Evolutionary conservation across 2,888 invertebrate genomes (phyloP).

Genomic region (Sesia apiformis): DNA sequence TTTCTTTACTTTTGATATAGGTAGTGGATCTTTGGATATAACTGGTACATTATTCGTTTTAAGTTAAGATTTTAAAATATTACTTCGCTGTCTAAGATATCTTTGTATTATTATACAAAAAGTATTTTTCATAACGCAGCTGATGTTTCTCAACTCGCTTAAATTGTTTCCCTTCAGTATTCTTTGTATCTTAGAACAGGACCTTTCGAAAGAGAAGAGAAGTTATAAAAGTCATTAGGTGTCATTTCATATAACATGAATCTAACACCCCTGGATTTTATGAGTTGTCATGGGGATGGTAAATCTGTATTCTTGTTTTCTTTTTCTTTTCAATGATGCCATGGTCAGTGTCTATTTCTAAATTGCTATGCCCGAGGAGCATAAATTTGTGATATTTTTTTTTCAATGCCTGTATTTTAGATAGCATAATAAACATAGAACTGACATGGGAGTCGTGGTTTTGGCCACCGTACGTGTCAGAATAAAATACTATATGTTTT

Average conservation of each 20-base stretch:
- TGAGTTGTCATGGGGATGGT: conserved; percentile 7
- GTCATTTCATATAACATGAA: conserved; percentile 5
- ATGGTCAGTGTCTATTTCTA: conserved; percentile 12
- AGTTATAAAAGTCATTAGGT: not conserved
- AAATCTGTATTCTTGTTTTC: conserved; percentile 4
- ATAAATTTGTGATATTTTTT: conserved; percentile 12
- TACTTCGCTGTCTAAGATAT: not conserved
- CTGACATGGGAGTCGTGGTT: conserved; percentile 14
- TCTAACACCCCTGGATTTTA: conserved; percentile 2
- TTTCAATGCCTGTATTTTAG: conserved; percentile 3
- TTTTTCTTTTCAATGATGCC: conserved; percentile 10
- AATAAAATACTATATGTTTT: conserved; percentile 8
- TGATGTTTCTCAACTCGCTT: not conserved
- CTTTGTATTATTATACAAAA: conserved; percentile 1
- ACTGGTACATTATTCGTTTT: not conserved
- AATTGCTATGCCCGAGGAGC: conserved; percentile 10
- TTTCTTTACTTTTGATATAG: not conserved
- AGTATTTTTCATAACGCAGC: conserved; percentile 1
- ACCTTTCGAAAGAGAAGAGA: conserved; percentile 2
- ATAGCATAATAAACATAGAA: conserved; percentile 13
- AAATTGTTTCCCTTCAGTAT: not conserved
- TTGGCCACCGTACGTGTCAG: conserved; percentile 13
- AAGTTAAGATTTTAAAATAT: not conserved
- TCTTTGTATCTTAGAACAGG: too few relatives aligned
- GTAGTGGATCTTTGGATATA: not conserved